phyloP scores from a whole-genome alignment of 2,113 vertebrate species.

The Empidonax traillii region DNA sequence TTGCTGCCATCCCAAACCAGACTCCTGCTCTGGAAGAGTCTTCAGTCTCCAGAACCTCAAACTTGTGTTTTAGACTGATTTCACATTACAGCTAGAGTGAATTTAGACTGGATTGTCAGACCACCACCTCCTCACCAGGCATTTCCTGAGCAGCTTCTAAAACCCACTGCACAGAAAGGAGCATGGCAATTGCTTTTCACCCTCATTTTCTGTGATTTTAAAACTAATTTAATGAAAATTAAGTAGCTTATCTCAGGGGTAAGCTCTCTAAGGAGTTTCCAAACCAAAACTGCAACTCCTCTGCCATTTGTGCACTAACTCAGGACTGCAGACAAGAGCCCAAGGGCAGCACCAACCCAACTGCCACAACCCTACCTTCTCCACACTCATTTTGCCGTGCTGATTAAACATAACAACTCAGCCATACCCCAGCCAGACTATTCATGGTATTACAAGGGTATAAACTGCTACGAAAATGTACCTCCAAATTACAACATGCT shows the following conservation, averaged over 20 bases:
- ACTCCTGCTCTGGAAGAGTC: not conserved
- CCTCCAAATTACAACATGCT: fast-evolving
- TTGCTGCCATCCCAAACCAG: not conserved
- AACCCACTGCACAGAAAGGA: not conserved
- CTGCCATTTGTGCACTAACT: not conserved
- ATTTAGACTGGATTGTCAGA: not conserved
- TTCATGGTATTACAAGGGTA: not conserved
- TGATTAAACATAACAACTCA: not conserved
- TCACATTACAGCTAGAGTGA: not conserved
- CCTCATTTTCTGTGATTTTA: not conserved
- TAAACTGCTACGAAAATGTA: not conserved
- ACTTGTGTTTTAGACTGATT: not conserved
- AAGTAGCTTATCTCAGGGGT: not conserved
- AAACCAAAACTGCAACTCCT: not conserved
- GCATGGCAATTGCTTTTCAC: not conserved
- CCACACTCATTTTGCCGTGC: not conserved
- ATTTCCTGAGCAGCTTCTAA: not conserved
- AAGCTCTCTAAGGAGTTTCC: not conserved
- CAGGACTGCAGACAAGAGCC: not conserved
- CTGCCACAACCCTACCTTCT: not conserved
- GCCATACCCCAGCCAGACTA: not conserved
- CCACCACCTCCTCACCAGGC: not conserved
- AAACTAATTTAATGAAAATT: not conserved
- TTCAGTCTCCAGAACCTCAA: not conserved
- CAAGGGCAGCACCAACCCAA: not conserved